Conservation (phyloP, 2,888 invertebrate species). For the Thereva unica region DNA sequence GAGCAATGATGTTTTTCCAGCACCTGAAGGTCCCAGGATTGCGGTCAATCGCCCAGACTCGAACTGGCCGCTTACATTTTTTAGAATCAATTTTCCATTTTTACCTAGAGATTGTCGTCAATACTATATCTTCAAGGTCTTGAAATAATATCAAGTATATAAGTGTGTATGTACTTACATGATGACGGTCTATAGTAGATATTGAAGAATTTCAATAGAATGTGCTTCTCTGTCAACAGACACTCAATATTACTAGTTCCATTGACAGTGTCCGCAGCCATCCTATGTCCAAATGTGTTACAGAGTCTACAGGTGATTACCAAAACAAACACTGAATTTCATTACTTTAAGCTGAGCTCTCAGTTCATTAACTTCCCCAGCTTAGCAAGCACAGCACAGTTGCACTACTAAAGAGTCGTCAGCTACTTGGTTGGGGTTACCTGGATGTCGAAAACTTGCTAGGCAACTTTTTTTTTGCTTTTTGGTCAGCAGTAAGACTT, state of each 20-base stretch:
- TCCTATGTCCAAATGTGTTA: not conserved
- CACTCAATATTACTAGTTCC: not conserved
- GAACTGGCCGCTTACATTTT: constrained; percentile 64
- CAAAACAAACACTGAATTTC: not conserved
- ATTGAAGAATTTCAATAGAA: constrained; percentile 19
- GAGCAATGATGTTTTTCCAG: constrained; percentile 77
- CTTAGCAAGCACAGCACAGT: no score
- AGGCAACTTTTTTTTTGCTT: no score
- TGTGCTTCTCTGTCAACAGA: constrained; percentile 2
- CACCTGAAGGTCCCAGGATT: constrained; percentile 72
- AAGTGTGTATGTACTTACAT: constrained; percentile 10
- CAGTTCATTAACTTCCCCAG: no score
- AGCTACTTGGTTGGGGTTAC: no score
- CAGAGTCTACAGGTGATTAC: not conserved
- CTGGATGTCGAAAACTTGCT: no score
- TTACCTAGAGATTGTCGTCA: constrained; percentile 5
- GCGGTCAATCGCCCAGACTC: constrained; percentile 67
- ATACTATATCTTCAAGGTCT: not conserved
- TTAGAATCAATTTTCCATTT: constrained; percentile 56
- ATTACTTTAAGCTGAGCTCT: no score
- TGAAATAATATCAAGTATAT: not conserved
- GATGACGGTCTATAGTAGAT: constrained; percentile 15
- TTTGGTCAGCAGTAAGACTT: no score
- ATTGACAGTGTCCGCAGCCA: not conserved
- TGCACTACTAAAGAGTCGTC: no score